phyloP scores from a whole-genome alignment of 2,797 vertebrate genomes.

The Crypturellus tataupa region DNA sequence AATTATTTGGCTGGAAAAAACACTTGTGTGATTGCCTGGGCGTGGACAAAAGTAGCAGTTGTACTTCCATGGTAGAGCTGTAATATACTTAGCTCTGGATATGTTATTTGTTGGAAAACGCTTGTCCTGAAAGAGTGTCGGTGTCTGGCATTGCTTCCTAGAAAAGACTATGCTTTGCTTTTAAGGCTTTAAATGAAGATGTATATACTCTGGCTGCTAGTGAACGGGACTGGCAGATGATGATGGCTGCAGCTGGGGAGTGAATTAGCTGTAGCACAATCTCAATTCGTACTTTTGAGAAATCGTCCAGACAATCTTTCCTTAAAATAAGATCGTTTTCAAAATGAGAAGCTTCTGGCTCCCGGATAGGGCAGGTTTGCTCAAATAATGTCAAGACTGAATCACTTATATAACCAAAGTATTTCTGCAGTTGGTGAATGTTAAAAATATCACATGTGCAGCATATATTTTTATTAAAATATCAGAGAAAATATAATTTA shows the following conservation, averaged over 20 bases:
- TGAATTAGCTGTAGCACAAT: conserved; percentile 65
- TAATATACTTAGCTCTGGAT: conserved; percentile 25
- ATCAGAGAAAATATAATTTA: conserved; percentile 25
- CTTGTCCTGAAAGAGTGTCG: not conserved
- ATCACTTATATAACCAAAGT: conserved; percentile 7
- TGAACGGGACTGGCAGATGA: conserved; percentile 20
- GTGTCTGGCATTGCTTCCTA: conserved; percentile 11
- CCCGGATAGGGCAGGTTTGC: not conserved
- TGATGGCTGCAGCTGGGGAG: conserved; percentile 50
- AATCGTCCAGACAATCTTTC: conserved; percentile 31
- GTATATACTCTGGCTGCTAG: conserved; percentile 38
- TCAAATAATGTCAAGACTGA: not conserved
- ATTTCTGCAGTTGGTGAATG: conserved; percentile 27
- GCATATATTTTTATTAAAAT: not conserved
- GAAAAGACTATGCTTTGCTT: conserved; percentile 14
- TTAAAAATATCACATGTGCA: conserved; percentile 28
- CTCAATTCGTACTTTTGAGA: conserved; percentile 58
- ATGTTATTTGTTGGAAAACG: conserved; percentile 48
- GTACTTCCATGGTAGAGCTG: not conserved
- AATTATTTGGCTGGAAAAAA: not conserved
- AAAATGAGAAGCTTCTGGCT: conserved; percentile 66
- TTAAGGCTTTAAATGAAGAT: conserved; percentile 60
- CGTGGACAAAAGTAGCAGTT: not conserved
- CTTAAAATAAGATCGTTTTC: conserved; percentile 46
- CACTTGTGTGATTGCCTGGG: not conserved